phyloP scores from a whole-genome alignment of 2,113 vertebrate species.

The Microcebus jonahi region DNA sequence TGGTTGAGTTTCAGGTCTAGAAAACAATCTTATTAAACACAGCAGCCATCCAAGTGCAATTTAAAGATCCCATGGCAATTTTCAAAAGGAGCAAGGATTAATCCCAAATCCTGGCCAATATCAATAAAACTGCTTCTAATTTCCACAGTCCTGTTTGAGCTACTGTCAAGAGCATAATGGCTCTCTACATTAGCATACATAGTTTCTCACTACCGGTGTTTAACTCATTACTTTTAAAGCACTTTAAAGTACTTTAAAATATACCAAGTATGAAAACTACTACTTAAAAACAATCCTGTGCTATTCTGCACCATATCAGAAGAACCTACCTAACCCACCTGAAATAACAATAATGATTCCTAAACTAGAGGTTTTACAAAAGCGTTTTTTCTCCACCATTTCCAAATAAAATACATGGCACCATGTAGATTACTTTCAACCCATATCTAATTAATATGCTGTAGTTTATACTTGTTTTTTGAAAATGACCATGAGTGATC shows the following conservation, averaged over 20 bases:
- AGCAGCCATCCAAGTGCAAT: constrained; percentile 66
- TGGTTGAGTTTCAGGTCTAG: constrained; percentile 69
- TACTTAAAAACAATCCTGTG: constrained; percentile 48
- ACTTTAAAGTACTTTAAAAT: constrained; percentile 76
- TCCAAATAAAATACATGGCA: constrained; percentile 57
- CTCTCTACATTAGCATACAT: constrained; percentile 69
- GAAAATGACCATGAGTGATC: background rate
- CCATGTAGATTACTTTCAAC: constrained; percentile 23
- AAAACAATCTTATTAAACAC: constrained; percentile 76
- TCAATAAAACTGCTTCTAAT: constrained; percentile 81
- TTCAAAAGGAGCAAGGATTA: constrained; percentile 78
- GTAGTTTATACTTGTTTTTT: background rate
- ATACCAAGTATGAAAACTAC: constrained; percentile 65
- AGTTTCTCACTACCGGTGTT: constrained; percentile 62
- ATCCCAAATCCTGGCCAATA: constrained; percentile 75
- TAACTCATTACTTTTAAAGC: constrained; percentile 75
- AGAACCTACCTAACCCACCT: constrained; percentile 49
- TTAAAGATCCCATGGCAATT: constrained; percentile 75
- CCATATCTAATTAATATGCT: background rate
- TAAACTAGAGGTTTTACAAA: constrained; percentile 40
- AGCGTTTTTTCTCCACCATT: constrained; percentile 14
- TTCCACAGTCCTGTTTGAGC: constrained; percentile 73
- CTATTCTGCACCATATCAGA: constrained; percentile 63
- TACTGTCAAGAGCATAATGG: constrained; percentile 64
- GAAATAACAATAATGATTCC: constrained; percentile 51